A percentile compares a stretch with the other conserved stretches of the same genome.
phyloP scores from a whole-genome alignment of 2,113 vertebrate genomes.

The Lepus timidus region DNA sequence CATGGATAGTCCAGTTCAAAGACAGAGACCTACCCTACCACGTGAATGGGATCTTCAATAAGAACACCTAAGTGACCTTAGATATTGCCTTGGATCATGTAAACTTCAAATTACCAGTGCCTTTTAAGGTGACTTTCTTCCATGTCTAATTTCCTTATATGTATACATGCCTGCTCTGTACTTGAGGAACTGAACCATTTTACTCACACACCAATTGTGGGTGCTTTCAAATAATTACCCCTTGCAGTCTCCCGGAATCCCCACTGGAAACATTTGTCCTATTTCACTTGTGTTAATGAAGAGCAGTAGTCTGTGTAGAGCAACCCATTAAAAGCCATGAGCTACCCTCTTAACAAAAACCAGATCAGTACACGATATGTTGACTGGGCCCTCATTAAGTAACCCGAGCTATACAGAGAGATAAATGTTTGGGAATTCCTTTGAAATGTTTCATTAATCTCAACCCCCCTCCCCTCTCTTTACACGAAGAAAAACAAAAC shows the following conservation, averaged over 20 bases:
- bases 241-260: slow-evolving; percentile 83
- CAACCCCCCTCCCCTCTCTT: slow-evolving; percentile 82
- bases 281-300: slow-evolving; percentile 87
- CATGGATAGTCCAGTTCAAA: neutral
- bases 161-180: neutral
- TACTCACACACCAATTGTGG: slow-evolving; percentile 81
- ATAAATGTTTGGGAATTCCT: slow-evolving; percentile 83
- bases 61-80: neutral
- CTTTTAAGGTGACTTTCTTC: neutral
- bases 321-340: slow-evolving; percentile 86
- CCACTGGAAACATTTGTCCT: slow-evolving; percentile 84
- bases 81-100: accelerated
- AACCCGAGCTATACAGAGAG: slow-evolving; percentile 79
- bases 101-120: accelerated
- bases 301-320: slow-evolving; percentile 84
- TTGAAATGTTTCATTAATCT: slow-evolving; percentile 81
- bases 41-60: neutral
- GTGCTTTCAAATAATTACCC: slow-evolving; percentile 84
- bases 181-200: neutral
- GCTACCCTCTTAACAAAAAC: slow-evolving; percentile 86
- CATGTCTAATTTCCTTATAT: neutral
- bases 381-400: slow-evolving; percentile 85
- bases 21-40: neutral
- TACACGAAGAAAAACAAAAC: neutral
- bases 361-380: slow-evolving; percentile 82